These are phyloP conservation scores for Mamestra brassicae DNA, from an alignment of 2,888 invertebrate species.

Conservation along the genomic window DNA sequence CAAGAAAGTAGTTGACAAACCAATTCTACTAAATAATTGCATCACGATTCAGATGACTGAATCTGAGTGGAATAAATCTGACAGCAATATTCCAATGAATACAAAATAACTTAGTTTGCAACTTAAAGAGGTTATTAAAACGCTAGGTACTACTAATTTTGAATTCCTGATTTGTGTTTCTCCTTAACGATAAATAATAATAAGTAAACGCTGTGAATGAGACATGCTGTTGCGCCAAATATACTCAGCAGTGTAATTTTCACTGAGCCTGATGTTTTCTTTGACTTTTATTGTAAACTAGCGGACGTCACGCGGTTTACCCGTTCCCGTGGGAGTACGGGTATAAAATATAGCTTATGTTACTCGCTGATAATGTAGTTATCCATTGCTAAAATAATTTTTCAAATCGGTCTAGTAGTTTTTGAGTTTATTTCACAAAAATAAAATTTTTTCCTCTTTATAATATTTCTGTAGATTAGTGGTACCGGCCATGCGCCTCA, in stretches of 20 bases:
- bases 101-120: not conserved
- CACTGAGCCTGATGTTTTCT: not conserved
- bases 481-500: no score
- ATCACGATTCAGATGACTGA: slow-evolving; percentile 14
- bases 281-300: not conserved
- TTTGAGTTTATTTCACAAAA: no score
- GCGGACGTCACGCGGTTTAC: no score
- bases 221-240: not conserved
- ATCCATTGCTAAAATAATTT: no score
- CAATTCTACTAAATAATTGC: slow-evolving; percentile 6
- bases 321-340: no score
- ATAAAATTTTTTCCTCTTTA: no score
- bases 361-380: no score
- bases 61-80: slow-evolving; percentile 14
- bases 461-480: no score
- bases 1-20: not conserved
- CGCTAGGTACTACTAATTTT: not conserved
- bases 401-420: no score
- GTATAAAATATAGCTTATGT: no score
- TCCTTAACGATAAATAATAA: not conserved
- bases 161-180: not conserved
- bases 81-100: slow-evolving; percentile 28
- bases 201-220: not conserved
- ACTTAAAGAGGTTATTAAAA: not conserved
- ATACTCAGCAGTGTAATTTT: not conserved